Evolutionary conservation across 1,140 invertebrate species (phyloP), one percentile per base, ranked within the genome.

Genomic region (Hestina assimilis): DNA sequence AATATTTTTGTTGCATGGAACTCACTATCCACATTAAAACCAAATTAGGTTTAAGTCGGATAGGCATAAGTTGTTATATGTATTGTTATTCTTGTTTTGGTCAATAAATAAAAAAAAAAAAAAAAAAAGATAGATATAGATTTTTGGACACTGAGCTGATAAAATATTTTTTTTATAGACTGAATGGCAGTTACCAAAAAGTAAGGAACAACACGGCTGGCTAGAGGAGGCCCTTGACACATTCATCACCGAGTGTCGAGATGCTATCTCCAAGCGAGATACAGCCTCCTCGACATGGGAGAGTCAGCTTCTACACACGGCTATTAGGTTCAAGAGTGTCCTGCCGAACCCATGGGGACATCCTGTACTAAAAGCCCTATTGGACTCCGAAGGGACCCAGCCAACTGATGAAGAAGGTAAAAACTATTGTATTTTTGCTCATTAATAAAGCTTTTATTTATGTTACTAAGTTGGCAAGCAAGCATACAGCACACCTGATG

Each of bases 321-420:
- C 75, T 0, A 23, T 69, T 19, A 80, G 79, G 75, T 85, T 84
- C 63, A 74, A 68, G 52, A 48, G 24, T 0, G 63, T 71, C 19
- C 33, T 85, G 7, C 41, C 63, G 1, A 81, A 87, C 41, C 88
- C 88, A 1, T 89, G 88, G 88, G 80, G 73, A 1, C 83, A 89
- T 47, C 72, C 79, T 0, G 77, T 87, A 2, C 76, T 89, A 4
- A 76, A 74, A 46, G 59, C 69, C 1, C 59, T 89, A n/a, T 50
- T 84, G 43, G 72, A 85, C 17, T 55, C 69, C 0, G 53, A 55
- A 17, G 63, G 64, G 5, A 42, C 54, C 26, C 63, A 62, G 24
- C 75, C 75, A 2, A 69, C 51, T 11, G 71, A 79, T 54, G 57
- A 81, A 40, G 65, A 84, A 59, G 69, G 83, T 87, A 55, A 59